Evolutionary conservation across 2,888 invertebrate species (phyloP).

Genomic region (Nebria salina): DNA sequence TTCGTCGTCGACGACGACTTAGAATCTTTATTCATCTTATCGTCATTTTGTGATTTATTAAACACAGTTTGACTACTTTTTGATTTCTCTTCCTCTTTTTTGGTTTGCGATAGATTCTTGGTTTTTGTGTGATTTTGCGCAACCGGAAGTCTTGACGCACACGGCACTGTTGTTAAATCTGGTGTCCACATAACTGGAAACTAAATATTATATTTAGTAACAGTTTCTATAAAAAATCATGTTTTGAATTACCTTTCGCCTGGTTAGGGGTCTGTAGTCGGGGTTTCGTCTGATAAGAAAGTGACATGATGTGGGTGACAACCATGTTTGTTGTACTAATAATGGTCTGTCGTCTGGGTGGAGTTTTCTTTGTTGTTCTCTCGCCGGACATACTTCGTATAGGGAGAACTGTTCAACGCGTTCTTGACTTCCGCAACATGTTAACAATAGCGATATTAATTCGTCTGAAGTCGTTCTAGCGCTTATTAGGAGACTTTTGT

Average conservation of each 20-base stretch:
- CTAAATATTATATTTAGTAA: constrained; percentile 42
- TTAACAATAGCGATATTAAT: constrained; percentile 82
- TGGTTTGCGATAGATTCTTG: constrained; percentile 56
- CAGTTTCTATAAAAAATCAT: constrained; percentile 16
- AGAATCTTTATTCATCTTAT: constrained; percentile 63
- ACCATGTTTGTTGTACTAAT: constrained; percentile 81
- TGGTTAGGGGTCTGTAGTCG: constrained; percentile 73
- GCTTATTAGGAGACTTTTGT: constrained; percentile 90
- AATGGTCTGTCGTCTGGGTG: constrained; percentile 88
- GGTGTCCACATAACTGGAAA: constrained; percentile 70
- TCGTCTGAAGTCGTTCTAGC: constrained; percentile 91
- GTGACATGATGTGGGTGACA: constrained; percentile 74
- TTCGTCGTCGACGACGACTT: constrained; percentile 60
- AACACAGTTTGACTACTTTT: constrained; percentile 51
- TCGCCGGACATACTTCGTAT: constrained; percentile 81
- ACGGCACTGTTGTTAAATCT: constrained; percentile 63
- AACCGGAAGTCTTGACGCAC: constrained; percentile 60
- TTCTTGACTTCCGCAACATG: constrained; percentile 85
- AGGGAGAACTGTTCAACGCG: constrained; percentile 87
- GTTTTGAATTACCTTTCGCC: constrained; percentile 59
- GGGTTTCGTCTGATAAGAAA: constrained; percentile 85
- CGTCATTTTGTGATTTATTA: constrained; percentile 49
- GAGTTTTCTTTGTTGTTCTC: constrained; percentile 87
- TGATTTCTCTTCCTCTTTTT: constrained; percentile 55
- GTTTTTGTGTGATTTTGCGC: constrained; percentile 60